These are phyloP conservation scores for Marmota flaviventris DNA, from an alignment of 2,113 vertebrate species.

Conservation along the genomic window DNA sequence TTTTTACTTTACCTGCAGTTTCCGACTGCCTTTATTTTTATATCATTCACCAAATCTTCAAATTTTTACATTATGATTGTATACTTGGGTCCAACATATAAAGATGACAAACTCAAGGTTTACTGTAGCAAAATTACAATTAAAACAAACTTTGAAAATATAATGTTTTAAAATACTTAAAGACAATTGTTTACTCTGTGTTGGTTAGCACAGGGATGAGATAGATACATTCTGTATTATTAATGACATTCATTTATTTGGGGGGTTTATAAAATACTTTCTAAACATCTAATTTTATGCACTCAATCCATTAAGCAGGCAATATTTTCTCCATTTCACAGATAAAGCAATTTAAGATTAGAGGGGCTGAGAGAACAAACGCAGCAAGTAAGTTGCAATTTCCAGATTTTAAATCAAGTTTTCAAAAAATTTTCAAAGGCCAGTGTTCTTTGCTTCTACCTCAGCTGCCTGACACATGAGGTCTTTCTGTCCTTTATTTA, in stretches of 20 bases:
- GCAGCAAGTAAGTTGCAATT: background rate
- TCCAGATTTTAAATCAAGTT: constrained; percentile 15
- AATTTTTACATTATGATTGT: constrained; percentile 22
- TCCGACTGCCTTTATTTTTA: constrained; percentile 28
- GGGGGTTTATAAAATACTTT: constrained; percentile 5
- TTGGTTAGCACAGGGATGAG: background rate
- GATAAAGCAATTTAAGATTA: background rate
- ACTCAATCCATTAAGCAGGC: background rate
- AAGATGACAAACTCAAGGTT: constrained; percentile 1
- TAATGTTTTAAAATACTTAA: constrained; percentile 50
- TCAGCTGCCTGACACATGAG: background rate
- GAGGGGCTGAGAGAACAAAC: background rate
- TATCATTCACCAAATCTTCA: background rate
- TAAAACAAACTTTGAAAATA: background rate
- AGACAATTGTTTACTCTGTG: background rate
- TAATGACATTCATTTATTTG: background rate
- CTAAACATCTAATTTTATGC: background rate
- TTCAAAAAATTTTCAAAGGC: background rate
- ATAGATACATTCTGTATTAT: background rate
- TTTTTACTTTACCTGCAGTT: background rate
- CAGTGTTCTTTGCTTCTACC: background rate
- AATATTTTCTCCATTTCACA: background rate
- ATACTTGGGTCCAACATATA: background rate
- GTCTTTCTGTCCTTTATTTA: constrained; percentile 38
- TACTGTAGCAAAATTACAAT: background rate